phyloP scores from a whole-genome alignment of 2,888 invertebrate species.

The Panorpa germanica region DNA sequence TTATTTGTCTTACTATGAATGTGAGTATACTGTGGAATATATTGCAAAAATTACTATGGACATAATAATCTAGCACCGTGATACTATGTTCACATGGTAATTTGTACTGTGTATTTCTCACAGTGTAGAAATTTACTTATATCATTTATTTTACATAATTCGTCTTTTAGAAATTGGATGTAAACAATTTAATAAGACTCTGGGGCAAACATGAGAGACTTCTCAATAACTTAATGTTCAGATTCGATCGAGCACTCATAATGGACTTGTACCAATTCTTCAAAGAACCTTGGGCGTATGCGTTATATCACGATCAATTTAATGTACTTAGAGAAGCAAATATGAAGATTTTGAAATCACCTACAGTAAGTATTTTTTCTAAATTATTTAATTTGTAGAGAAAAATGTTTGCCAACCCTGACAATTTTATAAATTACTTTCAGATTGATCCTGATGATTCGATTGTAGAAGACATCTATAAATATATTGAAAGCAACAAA shows the following conservation, averaged over 20 bases:
- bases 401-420: too few relatives aligned
- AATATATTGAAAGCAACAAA: too few relatives aligned
- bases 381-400: too few relatives aligned
- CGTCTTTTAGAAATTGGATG: slow-evolving; percentile 31
- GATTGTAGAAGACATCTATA: too few relatives aligned
- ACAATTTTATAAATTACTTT: too few relatives aligned
- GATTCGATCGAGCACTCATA: slow-evolving; percentile 39
- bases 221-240: slow-evolving; percentile 41
- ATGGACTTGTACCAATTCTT: slow-evolving; percentile 47
- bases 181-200: slow-evolving; percentile 35
- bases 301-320: slow-evolving; percentile 42
- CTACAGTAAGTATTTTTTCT: too few relatives aligned
- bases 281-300: slow-evolving; percentile 41
- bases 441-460: too few relatives aligned
- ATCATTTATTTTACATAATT: background rate
- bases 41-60: background rate
- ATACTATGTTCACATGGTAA: background rate
- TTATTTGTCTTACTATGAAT: slow-evolving; percentile 38
- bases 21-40: slow-evolving; percentile 17
- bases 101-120: too few relatives aligned
- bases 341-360: too few relatives aligned
- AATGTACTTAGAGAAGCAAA: too few relatives aligned
- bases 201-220: slow-evolving; percentile 56
- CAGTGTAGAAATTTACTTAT: background rate
- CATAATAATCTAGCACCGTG: background rate